Conservation (phyloP, 2,113 vertebrate genomes). For the Sceloporus undulatus region DNA sequence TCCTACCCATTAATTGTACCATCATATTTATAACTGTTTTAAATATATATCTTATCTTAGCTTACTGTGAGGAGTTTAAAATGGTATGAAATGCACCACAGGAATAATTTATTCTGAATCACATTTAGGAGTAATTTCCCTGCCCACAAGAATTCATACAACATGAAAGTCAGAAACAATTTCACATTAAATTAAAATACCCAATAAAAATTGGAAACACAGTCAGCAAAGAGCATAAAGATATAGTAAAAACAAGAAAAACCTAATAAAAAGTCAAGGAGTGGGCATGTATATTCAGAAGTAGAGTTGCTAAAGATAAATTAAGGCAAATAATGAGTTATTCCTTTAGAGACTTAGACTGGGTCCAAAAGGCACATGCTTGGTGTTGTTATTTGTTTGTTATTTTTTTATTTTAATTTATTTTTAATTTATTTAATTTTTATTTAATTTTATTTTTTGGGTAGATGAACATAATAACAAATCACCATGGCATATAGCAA, state of each 20-base stretch:
- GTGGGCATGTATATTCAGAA: too few species aligned
- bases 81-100: background rate
- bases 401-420: too few species aligned
- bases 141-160: background rate
- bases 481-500: too few species aligned
- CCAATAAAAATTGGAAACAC: background rate
- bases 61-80: constrained; percentile 1
- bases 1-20: background rate
- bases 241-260: background rate
- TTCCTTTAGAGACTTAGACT: too few species aligned
- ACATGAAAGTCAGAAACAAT: background rate
- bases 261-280: background rate
- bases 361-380: too few species aligned
- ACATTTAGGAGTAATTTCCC: background rate
- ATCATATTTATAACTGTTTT: background rate
- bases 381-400: too few species aligned
- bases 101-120: background rate
- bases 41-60: background rate
- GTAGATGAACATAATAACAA: too few species aligned
- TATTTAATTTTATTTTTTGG: too few species aligned
- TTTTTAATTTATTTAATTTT: too few species aligned
- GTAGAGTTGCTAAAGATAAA: too few species aligned
- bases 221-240: background rate
- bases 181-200: background rate
- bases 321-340: too few species aligned